Evolutionary conservation across 1,140 invertebrate genomes (phyloP), one percentile per base, ranked within the genome.

Genomic region (Rhopalosiphum padi): DNA sequence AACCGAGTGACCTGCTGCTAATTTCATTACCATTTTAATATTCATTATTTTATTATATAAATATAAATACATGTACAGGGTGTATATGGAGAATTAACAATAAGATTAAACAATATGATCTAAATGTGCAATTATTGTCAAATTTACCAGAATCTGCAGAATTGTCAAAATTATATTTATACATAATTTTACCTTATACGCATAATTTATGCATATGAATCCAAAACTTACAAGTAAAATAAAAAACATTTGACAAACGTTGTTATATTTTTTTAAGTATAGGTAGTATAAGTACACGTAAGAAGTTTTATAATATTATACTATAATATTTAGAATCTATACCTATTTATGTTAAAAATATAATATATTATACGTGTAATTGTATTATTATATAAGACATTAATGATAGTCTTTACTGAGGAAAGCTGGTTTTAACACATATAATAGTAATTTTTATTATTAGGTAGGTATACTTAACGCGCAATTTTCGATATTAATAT

Each of bases 1-100:
- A 91, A 82, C 55, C 90, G 90, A 91, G 55, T 77, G 41, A 91
- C 90, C 90, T 91, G 90, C 55, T 91, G 90, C 51, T 89, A 89
- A 89, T 89, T 89, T 89, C 35, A 55, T 89, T 89, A n/a, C 60
- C 60, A 77, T 18, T 89, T 37, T 89, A 55, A 89, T 89, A 55
- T 55, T 37, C 22, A 89, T 89, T 89, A 53, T 23, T 37, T 30
- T 35, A n/a, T 25, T 55, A 41, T 46, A 86, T 41, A 43, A 43
- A 43, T 41, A 83, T 23, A 83, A 35, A 77, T 37, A 23, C 35
- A 23, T 41, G 37, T 83, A 68, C 22, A 83, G 18, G 21, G 6
- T 83, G 35, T 77, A 77, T n/a, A n/a, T 77, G 60, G 5, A 77
- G 60, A 15, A 77, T n/a, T 77, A n/a, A n/a, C 15, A n/a, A 77